These are phyloP conservation scores for Micrasema minimum DNA, from an alignment of 1,140 invertebrate species.

Conservation along the genomic window DNA sequence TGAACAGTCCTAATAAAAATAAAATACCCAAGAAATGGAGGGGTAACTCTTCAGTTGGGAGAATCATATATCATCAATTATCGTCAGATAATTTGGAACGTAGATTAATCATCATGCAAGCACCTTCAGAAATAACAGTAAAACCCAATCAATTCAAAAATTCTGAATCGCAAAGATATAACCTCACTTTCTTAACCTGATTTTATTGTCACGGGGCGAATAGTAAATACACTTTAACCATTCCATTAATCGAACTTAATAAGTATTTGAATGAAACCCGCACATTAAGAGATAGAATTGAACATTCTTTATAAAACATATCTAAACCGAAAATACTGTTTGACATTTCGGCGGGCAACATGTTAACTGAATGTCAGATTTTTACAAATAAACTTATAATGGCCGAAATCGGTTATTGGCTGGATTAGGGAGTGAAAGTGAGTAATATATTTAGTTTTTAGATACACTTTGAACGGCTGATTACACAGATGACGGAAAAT, in stretches of 20 bases:
- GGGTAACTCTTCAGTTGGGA: constrained; percentile 47
- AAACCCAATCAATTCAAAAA: too few species aligned
- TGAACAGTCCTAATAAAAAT: not conserved
- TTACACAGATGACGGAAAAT: constrained; percentile 28
- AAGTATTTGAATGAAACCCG: too few species aligned
- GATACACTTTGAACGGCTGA: not conserved
- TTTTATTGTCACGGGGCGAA: too few species aligned
- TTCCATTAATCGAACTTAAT: too few species aligned
- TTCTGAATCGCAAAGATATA: too few species aligned
- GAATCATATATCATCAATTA: constrained; percentile 49
- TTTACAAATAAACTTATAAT: not conserved
- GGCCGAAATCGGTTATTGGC: not conserved
- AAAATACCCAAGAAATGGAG: too few species aligned
- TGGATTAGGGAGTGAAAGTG: not conserved
- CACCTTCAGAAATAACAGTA: too few species aligned
- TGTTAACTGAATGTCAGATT: constrained; percentile 2
- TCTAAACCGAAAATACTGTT: constrained; percentile 3
- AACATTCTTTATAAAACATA: too few species aligned
- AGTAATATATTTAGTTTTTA: constrained; percentile 1
- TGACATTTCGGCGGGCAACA: constrained; percentile 19
- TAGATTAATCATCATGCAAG: constrained; percentile 49
- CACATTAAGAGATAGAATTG: too few species aligned
- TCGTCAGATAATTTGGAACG: constrained; percentile 46
- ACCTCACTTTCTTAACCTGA: too few species aligned
- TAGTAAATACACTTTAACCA: too few species aligned